phyloP scores from a whole-genome alignment of 1,140 invertebrate species.

The Drosophila seguyi region DNA sequence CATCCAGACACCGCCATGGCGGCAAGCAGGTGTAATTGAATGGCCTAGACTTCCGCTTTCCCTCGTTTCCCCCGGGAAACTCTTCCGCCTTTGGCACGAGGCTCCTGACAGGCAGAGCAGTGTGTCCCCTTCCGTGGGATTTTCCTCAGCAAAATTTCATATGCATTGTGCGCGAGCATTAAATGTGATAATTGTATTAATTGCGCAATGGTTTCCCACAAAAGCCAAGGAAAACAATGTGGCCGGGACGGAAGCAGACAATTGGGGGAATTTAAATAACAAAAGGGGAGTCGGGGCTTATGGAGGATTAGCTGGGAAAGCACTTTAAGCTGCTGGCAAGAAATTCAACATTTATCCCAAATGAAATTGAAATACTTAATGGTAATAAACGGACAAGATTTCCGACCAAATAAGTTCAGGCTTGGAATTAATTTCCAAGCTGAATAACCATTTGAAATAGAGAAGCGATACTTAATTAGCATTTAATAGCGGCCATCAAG shows the following conservation, averaged over 20 bases:
- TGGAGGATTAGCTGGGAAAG: constrained; percentile 4
- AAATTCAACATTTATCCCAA: neutral
- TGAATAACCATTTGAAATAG: constrained; percentile 12
- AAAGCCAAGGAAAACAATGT: constrained; percentile 49
- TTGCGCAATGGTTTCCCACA: constrained; percentile 59
- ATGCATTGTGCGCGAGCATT: constrained; percentile 69
- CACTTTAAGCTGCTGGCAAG: constrained; percentile 1
- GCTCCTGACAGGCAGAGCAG: constrained; percentile 15
- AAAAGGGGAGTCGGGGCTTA: neutral
- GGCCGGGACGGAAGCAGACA: constrained; percentile 16
- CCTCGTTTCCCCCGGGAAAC: constrained; percentile 27
- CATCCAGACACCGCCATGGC: constrained; percentile 33
- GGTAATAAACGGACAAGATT: neutral
- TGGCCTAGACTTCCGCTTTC: constrained; percentile 47
- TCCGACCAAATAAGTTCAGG: neutral
- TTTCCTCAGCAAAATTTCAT: constrained; percentile 58
- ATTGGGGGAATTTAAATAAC: constrained; percentile 24
- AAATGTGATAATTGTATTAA: constrained; percentile 79
- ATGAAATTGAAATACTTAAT: neutral
- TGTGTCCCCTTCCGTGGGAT: constrained; percentile 17
- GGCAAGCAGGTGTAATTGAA: constrained; percentile 81
- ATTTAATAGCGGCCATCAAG: constrained; percentile 15
- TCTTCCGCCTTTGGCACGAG: constrained; percentile 69
- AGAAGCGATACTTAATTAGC: constrained; percentile 49
- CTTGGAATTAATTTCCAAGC: constrained; percentile 14